Percentiles rank a stretch among this genome's conserved stretches.
Evolutionary conservation across 2,797 vertebrate genomes (phyloP).

Genomic region (Eidolon dupreanum): DNA sequence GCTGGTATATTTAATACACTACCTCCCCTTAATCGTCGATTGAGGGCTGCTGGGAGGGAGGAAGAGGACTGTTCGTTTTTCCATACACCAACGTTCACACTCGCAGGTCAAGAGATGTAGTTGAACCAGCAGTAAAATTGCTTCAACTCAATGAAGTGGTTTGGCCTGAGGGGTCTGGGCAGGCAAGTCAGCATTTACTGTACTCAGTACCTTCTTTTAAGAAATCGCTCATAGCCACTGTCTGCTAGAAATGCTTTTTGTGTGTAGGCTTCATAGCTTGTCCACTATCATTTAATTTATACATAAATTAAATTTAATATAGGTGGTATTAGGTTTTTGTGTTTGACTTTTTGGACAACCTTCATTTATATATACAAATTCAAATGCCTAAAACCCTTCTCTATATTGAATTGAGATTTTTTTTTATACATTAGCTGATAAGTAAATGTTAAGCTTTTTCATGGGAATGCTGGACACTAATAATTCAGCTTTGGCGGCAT

Average conservation of each 20-base stretch:
- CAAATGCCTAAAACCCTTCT: neutral
- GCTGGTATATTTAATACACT: neutral
- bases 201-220: neutral
- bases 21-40: neutral
- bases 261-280: conserved; percentile 19
- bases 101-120: neutral
- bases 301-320: conserved; percentile 50
- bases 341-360: conserved; percentile 45
- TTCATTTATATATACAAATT: conserved; percentile 5
- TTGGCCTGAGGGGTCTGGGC: neutral
- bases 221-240: neutral
- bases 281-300: conserved; percentile 49
- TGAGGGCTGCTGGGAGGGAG: neutral
- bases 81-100: neutral
- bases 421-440: neutral
- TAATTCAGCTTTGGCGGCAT: neutral
- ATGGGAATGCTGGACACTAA: neutral
- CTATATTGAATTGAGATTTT: neutral
- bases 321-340: conserved; percentile 19
- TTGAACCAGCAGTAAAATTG: neutral
- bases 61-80: neutral
- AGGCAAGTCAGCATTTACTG: too few relatives aligned
- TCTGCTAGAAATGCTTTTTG: neutral
- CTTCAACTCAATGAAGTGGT: neutral
- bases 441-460: neutral